Conservation (phyloP, 2,113 vertebrate genomes). For the Alexandromys fortis region DNA sequence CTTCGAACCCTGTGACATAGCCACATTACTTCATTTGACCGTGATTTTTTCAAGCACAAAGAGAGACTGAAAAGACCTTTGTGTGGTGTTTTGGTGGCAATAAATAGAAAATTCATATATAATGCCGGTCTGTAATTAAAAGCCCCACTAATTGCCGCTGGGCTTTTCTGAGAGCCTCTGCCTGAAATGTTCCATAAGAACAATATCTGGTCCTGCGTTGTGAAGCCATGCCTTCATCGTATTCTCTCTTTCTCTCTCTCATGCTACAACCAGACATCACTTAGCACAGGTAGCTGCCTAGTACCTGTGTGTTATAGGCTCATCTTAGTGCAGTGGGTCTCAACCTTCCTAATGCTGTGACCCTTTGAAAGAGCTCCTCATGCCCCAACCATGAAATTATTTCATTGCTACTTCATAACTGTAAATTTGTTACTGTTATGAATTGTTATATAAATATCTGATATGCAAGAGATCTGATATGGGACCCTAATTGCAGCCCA, state of each 20-base stretch:
- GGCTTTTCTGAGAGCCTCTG: not conserved
- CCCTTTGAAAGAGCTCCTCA: not conserved
- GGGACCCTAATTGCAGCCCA: not conserved
- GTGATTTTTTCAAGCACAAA: not conserved
- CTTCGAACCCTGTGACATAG: not conserved
- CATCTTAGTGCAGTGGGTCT: not conserved
- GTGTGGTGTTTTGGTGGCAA: not conserved
- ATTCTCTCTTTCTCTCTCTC: no score
- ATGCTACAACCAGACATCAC: not conserved
- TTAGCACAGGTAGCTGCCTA: not conserved
- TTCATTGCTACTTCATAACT: not conserved
- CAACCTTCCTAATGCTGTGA: not conserved
- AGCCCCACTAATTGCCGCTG: not conserved
- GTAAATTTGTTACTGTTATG: not conserved
- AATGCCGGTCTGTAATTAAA: not conserved
- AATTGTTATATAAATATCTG: not conserved
- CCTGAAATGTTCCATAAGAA: not conserved
- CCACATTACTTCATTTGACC: not conserved
- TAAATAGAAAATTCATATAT: conserved; percentile 11
- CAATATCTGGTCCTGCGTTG: no score
- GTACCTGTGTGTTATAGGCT: not conserved
- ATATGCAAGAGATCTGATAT: not conserved
- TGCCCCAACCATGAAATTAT: not conserved
- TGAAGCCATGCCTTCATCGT: not conserved
- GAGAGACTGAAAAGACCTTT: not conserved